phyloP scores from a whole-genome alignment of 2,797 vertebrate species.

The Platyrinchus mystaceus region DNA sequence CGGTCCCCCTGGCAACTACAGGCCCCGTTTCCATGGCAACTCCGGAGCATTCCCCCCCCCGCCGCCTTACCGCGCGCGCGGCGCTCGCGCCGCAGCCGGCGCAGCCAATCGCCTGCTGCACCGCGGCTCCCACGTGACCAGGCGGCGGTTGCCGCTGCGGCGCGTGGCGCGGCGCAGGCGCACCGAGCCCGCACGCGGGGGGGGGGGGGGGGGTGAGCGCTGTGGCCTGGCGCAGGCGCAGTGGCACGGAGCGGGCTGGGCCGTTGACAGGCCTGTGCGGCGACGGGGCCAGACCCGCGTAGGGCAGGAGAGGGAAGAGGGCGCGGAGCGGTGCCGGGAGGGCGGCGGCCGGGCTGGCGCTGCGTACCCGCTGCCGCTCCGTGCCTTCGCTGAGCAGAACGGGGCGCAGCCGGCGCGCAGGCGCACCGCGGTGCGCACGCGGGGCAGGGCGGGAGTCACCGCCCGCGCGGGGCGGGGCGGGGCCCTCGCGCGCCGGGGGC shows the following conservation, averaged over 20 bases:
- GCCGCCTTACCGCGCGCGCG: background rate
- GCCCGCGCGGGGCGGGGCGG: too few species aligned
- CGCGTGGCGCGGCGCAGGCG: background rate
- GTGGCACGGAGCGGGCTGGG: background rate
- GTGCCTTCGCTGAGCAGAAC: background rate
- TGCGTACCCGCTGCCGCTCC: background rate
- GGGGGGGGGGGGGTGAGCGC: too few species aligned
- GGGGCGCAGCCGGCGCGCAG: fast-evolving
- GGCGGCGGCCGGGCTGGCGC: fast-evolving
- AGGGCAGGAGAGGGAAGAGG: background rate
- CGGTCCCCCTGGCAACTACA: background rate
- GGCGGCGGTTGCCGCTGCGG: fast-evolving
- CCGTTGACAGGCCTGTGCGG: too few species aligned
- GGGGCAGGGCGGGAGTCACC: background rate
- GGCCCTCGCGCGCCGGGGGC: too few species aligned
- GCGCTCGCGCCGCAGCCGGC: background rate
- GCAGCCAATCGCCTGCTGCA: background rate
- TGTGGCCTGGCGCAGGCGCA: background rate
- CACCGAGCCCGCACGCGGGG: fast-evolving
- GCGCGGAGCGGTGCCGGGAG: too few species aligned
- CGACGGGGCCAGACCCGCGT: too few species aligned
- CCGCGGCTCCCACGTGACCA: background rate
- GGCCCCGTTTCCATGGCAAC: background rate
- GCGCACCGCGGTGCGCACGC: background rate
- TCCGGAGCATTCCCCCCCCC: too few species aligned